Evolutionary conservation across 2,797 vertebrate genomes (phyloP).

Genomic region (Odontamblyopus lacepedii): DNA sequence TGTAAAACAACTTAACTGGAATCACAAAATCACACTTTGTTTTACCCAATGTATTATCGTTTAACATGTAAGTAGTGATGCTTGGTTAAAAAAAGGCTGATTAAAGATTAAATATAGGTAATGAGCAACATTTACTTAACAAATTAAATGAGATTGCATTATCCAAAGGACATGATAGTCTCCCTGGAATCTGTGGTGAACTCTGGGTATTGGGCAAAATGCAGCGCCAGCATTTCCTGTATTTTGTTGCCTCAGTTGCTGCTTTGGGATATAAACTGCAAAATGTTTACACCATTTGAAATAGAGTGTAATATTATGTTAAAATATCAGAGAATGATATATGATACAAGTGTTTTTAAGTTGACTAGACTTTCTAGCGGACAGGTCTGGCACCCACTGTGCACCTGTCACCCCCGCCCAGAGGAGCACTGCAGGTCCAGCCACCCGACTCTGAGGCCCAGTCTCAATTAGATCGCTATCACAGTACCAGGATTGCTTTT

Average conservation of each 20-base stretch:
- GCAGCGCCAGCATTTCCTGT: neutral
- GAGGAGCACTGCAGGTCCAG: slow-evolving; percentile 43
- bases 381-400: slow-evolving; percentile 51
- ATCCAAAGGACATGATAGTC: neutral
- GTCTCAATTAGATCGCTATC: slow-evolving; percentile 57
- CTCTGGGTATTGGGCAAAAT: neutral
- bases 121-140: neutral
- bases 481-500: slow-evolving; percentile 42
- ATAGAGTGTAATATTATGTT: neutral
- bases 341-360: slow-evolving; percentile 6
- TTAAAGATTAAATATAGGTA: neutral
- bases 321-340: neutral
- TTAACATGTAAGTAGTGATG: neutral
- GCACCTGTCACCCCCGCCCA: slow-evolving; percentile 61
- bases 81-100: too few species aligned
- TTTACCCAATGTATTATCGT: neutral
- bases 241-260: too few species aligned
- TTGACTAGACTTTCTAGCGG: slow-evolving; percentile 40
- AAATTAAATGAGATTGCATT: neutral
- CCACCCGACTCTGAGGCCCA: slow-evolving; percentile 40
- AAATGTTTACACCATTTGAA: neutral
- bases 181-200: neutral
- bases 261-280: neutral
- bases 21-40: neutral
- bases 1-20: neutral